Evolutionary conservation across 35 echinoderm and acorn worm genomes (phyloP), one percentile per base, ranked within the genome.

Genomic region (Ptychodera flava): DNA sequence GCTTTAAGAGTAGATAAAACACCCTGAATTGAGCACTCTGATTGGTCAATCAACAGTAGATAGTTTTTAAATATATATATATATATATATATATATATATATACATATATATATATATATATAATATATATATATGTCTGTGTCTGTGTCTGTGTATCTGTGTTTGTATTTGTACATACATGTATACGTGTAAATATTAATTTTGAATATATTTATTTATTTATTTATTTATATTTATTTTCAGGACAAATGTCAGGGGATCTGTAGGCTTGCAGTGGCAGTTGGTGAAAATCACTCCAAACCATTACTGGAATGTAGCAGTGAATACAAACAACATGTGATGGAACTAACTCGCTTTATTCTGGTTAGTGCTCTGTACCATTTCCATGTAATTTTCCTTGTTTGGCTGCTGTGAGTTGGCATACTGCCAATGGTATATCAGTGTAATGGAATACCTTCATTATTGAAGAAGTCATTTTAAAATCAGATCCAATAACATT

Each of bases 241-340:
- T 64, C 78, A 97, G 95, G 95, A 97, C 38, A 86, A 89, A 15
- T 92, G 93, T 0, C 89, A 93, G 75, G 95, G 95, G n/a, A 91
- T 93, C 34, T 97, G 95, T 35, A 78, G 95, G 36, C 82, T 97
- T 27, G 84, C 90, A 15, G 95, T 97, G 0, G 82, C 92, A 16
- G 37, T 97, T 1, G 95, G 95, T 22, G 95, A 97, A 80, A 97
- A 89, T 84, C 92, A 97, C 81, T 81, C 95, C 37, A 94, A 97
- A 83, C 34, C 91, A 29, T 36, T 97, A 16, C 35, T 97, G 34
- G 81, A 91, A 37, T 64, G 86, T 31, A 79, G 83, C 83, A 90
- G 76, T 28, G 92, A 93, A 76, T 79, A 89, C 27, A 85, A 88
- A 16, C 87, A 92, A 33, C 90, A 94, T n/a, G 88, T 80, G 16